Percentiles rank a stretch among this genome's conserved stretches.
Evolutionary conservation across 2,113 vertebrate genomes (phyloP).

Genomic region (Colius striatus): DNA sequence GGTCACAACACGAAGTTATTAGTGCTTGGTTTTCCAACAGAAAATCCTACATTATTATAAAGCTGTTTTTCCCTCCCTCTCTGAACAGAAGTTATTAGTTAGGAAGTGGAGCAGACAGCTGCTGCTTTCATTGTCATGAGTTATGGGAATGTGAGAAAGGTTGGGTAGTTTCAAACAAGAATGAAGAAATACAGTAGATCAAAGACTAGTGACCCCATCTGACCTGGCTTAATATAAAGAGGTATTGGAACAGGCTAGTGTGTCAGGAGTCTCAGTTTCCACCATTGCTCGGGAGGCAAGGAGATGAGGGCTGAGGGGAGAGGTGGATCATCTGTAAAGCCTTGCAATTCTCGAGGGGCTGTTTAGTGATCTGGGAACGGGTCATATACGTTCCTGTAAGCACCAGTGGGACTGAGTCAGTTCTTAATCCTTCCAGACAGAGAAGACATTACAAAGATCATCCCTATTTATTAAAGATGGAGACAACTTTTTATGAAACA

Average conservation of each 20-base stretch:
- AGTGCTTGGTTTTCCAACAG: background rate
- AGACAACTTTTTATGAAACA: background rate
- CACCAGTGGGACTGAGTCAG: background rate
- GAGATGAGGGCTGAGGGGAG: background rate
- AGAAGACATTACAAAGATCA: background rate
- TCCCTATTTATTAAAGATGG: background rate
- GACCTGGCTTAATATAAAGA: slow-evolving; percentile 24
- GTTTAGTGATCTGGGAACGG: background rate
- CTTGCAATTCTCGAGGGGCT: background rate
- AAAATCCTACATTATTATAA: slow-evolving; percentile 10
- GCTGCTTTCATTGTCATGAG: slow-evolving; percentile 27
- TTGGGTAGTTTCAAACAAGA: slow-evolving; percentile 34
- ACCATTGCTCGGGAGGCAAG: background rate
- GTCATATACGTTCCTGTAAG: background rate
- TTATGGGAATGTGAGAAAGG: slow-evolving; percentile 34
- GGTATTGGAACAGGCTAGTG: background rate
- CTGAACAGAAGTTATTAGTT: slow-evolving; percentile 32
- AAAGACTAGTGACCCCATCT: slow-evolving; percentile 13
- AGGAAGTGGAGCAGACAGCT: slow-evolving; percentile 17
- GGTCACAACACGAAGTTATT: background rate
- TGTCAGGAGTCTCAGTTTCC: background rate
- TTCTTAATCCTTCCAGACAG: background rate
- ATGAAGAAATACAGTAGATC: slow-evolving; percentile 48
- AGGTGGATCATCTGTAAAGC: background rate
- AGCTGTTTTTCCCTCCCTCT: background rate